Conservation (phyloP, 2,113 vertebrate genomes). For the Poecile atricapillus region DNA sequence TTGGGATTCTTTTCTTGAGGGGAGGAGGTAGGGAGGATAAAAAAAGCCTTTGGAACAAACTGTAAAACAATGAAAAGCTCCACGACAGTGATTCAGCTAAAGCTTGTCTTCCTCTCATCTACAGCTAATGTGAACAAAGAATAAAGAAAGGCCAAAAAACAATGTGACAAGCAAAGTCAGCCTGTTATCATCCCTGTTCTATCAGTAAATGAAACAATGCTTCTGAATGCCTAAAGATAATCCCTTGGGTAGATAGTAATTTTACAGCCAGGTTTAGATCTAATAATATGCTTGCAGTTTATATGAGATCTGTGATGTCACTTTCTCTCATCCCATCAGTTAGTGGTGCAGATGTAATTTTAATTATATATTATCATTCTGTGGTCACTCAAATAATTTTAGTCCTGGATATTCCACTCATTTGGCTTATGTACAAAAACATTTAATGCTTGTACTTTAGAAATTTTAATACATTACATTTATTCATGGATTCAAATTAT, state of each 20-base stretch:
- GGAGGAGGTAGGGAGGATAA: background rate
- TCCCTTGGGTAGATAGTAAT: conserved; percentile 51
- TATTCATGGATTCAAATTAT: conserved; percentile 41
- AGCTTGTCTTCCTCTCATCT: conserved; percentile 11
- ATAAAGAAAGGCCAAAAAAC: conserved; percentile 34
- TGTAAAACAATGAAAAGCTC: background rate
- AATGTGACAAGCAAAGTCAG: conserved; percentile 42
- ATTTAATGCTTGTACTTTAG: background rate
- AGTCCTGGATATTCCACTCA: background rate
- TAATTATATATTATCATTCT: conserved; percentile 42
- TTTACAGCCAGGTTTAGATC: conserved; percentile 60
- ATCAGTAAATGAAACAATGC: conserved; percentile 58
- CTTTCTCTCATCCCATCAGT: background rate
- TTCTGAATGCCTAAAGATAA: conserved; percentile 43
- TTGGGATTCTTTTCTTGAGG: background rate
- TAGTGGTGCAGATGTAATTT: conserved; percentile 37
- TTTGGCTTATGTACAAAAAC: conserved; percentile 30
- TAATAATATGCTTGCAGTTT: conserved; percentile 46
- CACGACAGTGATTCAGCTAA: background rate
- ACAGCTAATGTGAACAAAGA: background rate
- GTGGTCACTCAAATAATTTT: conserved; percentile 44
- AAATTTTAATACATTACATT: conserved; percentile 23
- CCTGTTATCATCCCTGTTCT: conserved; percentile 48
- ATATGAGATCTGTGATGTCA: conserved; percentile 46
- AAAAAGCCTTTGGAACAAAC: background rate